phyloP scores from a whole-genome alignment of 2,888 invertebrate genomes.

The Drosophila mercatorum region DNA sequence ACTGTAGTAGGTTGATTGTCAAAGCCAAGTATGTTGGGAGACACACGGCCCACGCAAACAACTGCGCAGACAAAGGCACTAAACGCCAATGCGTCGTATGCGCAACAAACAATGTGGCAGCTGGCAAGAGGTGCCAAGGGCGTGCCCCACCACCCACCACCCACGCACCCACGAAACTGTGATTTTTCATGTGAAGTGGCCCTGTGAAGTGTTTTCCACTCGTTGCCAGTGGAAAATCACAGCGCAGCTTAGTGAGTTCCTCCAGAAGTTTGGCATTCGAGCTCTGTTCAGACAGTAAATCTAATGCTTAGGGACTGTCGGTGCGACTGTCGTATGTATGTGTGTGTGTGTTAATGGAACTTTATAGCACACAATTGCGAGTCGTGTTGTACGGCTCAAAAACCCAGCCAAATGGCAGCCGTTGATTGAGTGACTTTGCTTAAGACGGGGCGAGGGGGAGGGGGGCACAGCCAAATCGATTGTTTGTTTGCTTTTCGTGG shows the following conservation, averaged over 20 bases:
- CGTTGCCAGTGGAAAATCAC: conserved; percentile 58
- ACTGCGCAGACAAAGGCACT: conserved; percentile 12
- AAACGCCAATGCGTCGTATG: conserved; percentile 45
- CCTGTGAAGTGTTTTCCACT: conserved; percentile 64
- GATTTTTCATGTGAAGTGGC: conserved; percentile 70
- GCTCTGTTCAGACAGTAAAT: conserved; percentile 41
- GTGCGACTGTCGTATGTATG: conserved; percentile 3
- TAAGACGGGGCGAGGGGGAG: not conserved
- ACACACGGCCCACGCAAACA: conserved; percentile 5
- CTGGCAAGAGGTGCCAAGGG: conserved; percentile 13
- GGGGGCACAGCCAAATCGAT: conserved; percentile 60
- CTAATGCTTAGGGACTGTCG: conserved; percentile 33
- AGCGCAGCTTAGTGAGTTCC: conserved; percentile 64
- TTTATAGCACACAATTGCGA: conserved; percentile 32
- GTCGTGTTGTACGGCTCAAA: conserved; percentile 36
- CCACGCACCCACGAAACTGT: conserved; percentile 25
- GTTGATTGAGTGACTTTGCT: conserved; percentile 65
- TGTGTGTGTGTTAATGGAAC: conserved; percentile 49
- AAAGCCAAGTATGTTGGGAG: conserved; percentile 28
- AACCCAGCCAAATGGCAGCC: conserved; percentile 49
- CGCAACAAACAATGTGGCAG: conserved; percentile 60
- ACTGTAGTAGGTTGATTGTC: conserved; percentile 51
- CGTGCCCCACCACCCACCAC: not conserved
- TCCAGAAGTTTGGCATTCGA: conserved; percentile 30
- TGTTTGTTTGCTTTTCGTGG: conserved; percentile 50